phyloP scores from a whole-genome alignment of 2,797 vertebrate species.

The Ceyx erithaca region DNA sequence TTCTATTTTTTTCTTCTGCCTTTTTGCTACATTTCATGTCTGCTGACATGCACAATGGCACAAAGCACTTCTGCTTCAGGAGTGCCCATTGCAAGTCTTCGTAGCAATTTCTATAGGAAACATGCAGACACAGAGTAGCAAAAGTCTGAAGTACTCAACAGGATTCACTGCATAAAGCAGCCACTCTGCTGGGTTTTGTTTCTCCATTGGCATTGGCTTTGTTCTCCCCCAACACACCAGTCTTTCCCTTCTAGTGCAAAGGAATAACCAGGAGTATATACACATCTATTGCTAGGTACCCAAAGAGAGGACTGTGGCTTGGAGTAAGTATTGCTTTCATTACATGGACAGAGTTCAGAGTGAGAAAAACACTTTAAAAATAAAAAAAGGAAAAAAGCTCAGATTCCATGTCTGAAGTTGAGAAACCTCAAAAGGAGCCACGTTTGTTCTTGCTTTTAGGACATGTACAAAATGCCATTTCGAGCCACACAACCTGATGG shows the following conservation, averaged over 20 bases:
- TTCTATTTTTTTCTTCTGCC: not conserved
- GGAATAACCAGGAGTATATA: slow-evolving; percentile 55
- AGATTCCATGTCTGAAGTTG: slow-evolving; percentile 74
- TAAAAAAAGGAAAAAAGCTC: slow-evolving; percentile 63
- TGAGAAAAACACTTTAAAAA: slow-evolving; percentile 37
- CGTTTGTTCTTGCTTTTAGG: slow-evolving; percentile 77
- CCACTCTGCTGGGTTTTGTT: not conserved
- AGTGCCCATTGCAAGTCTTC: slow-evolving; percentile 31
- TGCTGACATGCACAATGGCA: slow-evolving; percentile 55
- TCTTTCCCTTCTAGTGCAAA: slow-evolving; percentile 63
- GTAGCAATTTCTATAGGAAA: slow-evolving; percentile 49
- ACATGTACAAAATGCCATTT: slow-evolving; percentile 81
- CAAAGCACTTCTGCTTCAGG: slow-evolving; percentile 22
- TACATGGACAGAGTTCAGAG: slow-evolving; percentile 66
- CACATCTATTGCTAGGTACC: slow-evolving; percentile 80
- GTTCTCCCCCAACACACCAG: not conserved
- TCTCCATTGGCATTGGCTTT: not conserved
- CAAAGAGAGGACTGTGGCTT: slow-evolving; percentile 79
- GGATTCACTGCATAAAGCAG: slow-evolving; percentile 24
- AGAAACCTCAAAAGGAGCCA: slow-evolving; percentile 75
- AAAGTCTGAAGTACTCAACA: slow-evolving; percentile 10
- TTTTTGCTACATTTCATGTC: slow-evolving; percentile 65
- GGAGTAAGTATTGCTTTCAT: slow-evolving; percentile 80
- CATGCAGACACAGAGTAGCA: slow-evolving; percentile 34
- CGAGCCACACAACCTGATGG: slow-evolving; percentile 89